A percentile compares a stretch with the other conserved stretches of the same genome.
These are phyloP conservation scores for Podarcis siculus DNA, from an alignment of 2,797 vertebrate species.

Conservation along the genomic window DNA sequence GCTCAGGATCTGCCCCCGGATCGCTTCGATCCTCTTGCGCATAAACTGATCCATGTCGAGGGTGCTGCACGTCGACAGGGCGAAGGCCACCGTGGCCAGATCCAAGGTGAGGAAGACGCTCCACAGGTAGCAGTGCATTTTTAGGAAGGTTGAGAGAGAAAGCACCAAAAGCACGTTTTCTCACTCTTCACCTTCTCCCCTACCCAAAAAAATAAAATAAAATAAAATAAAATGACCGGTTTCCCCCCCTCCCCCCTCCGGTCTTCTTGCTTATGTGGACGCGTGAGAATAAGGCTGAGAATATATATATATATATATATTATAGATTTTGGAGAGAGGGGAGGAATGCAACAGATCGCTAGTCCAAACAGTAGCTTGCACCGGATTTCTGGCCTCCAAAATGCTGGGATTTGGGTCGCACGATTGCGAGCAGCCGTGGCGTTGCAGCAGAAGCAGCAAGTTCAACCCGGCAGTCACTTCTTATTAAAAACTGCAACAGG, in stretches of 20 bases:
- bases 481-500: conserved; percentile 32
- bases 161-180: conserved; percentile 36
- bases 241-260: neutral
- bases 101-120: conserved; percentile 88
- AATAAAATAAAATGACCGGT: neutral
- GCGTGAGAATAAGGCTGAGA: neutral
- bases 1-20: conserved; percentile 96
- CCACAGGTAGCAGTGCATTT: conserved; percentile 90
- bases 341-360: neutral
- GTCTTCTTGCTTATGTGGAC: neutral
- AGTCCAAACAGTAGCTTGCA: neutral
- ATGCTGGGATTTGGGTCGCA: neutral
- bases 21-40: conserved; percentile 95
- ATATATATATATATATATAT: neutral
- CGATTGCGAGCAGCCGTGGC: neutral
- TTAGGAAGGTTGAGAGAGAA: conserved; percentile 59
- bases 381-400: neutral
- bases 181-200: neutral
- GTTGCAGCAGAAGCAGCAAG: neutral
- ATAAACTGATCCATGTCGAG: conserved; percentile 96
- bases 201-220: neutral
- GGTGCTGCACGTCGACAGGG: conserved; percentile 95
- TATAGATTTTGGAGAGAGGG: too few species aligned
- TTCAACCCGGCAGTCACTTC: neutral
- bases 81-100: conserved; percentile 86